Conservation (phyloP, 2,888 invertebrate species). For the Diabrotica balteata region DNA sequence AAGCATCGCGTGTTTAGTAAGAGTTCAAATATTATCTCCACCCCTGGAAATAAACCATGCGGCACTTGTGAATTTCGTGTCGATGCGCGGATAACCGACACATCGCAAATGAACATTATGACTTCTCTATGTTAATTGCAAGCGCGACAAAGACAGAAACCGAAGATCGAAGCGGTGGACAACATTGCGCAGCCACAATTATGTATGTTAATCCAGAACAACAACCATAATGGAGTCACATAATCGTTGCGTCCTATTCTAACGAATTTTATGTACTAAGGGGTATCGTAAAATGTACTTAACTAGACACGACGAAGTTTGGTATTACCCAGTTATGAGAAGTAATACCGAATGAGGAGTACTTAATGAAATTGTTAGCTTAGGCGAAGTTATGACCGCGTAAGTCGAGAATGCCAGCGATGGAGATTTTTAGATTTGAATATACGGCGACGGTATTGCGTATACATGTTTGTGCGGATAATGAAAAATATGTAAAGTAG, state of each 20-base stretch:
- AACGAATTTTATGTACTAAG: conserved; percentile 41
- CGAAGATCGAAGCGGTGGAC: conserved; percentile 23
- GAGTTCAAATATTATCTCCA: conserved; percentile 8
- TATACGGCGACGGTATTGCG: conserved; percentile 3
- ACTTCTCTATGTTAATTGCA: conserved; percentile 51
- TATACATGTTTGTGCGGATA: conserved; percentile 5
- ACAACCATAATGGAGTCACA: conserved; percentile 46
- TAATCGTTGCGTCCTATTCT: conserved; percentile 44
- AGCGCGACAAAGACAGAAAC: conserved; percentile 31
- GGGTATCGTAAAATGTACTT: conserved; percentile 42
- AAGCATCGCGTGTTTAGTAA: too few species aligned
- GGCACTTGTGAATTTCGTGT: conserved; percentile 34
- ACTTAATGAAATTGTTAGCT: conserved; percentile 29
- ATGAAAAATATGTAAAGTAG: conserved; percentile 14
- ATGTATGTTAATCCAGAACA: conserved; percentile 51
- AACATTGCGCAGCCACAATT: conserved; percentile 51
- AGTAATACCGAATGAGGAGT: conserved; percentile 25
- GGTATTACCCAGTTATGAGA: conserved; percentile 22
- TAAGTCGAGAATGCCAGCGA: conserved; percentile 12
- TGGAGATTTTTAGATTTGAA: conserved; percentile 20
- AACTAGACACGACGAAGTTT: conserved; percentile 36
- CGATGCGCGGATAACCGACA: conserved; percentile 35
- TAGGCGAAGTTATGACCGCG: conserved; percentile 19
- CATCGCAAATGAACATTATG: conserved; percentile 50
- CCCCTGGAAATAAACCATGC: conserved; percentile 23